A percentile compares a stretch with the other conserved stretches of the same genome.
Conservation (phyloP, 2,797 vertebrate species). For the Masticophis lateralis region DNA sequence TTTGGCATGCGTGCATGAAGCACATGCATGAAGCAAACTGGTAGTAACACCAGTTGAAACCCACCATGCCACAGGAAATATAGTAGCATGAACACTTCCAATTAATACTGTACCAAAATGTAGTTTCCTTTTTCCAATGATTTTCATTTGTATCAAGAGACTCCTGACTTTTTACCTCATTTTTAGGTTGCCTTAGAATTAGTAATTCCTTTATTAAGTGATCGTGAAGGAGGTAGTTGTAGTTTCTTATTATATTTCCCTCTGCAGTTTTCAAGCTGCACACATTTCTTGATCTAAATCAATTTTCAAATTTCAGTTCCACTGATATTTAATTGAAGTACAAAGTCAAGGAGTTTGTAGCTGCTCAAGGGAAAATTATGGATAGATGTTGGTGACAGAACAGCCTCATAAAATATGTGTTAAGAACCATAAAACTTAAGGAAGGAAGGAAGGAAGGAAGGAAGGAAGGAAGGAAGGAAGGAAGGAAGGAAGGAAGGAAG, state of each 20-base stretch:
- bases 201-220: background rate
- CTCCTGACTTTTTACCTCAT: background rate
- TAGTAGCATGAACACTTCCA: background rate
- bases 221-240: background rate
- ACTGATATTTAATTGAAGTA: background rate
- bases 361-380: background rate
- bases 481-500: too few species aligned
- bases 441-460: too few species aligned
- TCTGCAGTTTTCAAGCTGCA: background rate
- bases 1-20: too few species aligned
- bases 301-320: background rate
- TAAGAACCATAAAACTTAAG: background rate
- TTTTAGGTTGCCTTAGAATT: background rate
- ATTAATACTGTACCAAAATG: background rate
- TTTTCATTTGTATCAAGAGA: background rate
- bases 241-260: background rate
- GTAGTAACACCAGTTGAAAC: too few species aligned
- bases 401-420: background rate
- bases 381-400: background rate
- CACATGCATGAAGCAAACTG: too few species aligned
- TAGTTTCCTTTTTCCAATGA: background rate
- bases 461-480: too few species aligned
- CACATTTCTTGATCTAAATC: background rate
- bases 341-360: background rate
- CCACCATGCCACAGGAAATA: background rate